Evolutionary conservation across 2,888 invertebrate genomes (phyloP), one percentile per base, ranked within the genome.

Genomic region (Hartigia nigra): DNA sequence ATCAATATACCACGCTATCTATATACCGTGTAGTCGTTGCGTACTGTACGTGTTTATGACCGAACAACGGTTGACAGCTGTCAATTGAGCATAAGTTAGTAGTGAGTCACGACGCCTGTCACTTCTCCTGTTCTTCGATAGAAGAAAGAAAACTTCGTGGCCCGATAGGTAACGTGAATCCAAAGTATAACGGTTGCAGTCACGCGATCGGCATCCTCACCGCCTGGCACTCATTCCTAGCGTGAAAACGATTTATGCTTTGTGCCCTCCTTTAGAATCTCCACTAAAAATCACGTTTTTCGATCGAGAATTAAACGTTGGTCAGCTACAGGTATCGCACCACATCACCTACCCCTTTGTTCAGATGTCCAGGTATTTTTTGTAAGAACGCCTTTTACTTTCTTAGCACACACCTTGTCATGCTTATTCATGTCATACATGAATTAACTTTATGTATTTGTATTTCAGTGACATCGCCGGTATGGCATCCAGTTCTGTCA

Each of bases 401-500:
- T 83, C 76, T 76, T 84, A 79, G 78, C 82, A 81, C 76, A 12
- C 72, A 34, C 9, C 31, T 69, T 83, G 69, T 55, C 76, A 76
- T 72, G 74, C 31, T 74, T 37, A 32, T 76, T n/a, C 31, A 72
- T 31, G 9, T 14, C 69, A 74, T 37, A 77, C 35, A 31, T 55
- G 12, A 31, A 37, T 55, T 12, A 39, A n/a, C 12, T 23, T 74
- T n/a, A 55, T 75, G n/a, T 35, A 70, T 78, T 72, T 75, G 75
- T 74, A 36, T 39, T 77, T 69, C 83, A 89, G 89, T 82, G 89
- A 89, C 78, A 83, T 89, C 77, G 87, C 89, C 83, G 88, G 89
- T 77, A 94, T 94, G 94, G 94, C 94, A 85, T 94, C 94, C 31
- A 94, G 94, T 84, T 94, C 94, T 39, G 93, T 94, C 75, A 94